phyloP scores from a whole-genome alignment of 2,797 vertebrate genomes.

The Champsocephalus gunnari region DNA sequence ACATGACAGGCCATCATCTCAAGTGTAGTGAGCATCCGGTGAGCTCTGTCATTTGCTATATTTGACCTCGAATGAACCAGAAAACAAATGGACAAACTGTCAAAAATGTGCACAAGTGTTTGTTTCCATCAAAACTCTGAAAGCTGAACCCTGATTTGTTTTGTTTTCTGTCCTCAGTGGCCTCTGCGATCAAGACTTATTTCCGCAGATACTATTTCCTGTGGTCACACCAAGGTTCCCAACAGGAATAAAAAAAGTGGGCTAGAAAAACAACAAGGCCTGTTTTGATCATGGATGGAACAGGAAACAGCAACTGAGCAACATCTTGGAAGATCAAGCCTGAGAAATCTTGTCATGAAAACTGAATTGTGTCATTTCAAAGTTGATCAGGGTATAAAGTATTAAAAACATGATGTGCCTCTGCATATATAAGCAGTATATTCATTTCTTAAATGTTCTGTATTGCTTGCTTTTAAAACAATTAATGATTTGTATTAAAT shows the following conservation, averaged over 20 bases:
- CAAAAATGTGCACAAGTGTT: neutral
- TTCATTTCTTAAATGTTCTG: neutral
- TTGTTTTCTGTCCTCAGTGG: slow-evolving; percentile 11
- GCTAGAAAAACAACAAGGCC: slow-evolving; percentile 26
- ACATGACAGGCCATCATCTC: neutral
- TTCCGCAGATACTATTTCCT: neutral
- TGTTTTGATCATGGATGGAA: slow-evolving; percentile 31
- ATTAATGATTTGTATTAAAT: slow-evolving; percentile 12
- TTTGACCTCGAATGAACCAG: neutral
- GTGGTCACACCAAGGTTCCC: slow-evolving; percentile 28
- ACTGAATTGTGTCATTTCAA: slow-evolving; percentile 27
- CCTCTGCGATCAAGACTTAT: slow-evolving; percentile 20
- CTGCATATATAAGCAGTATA: slow-evolving; percentile 12
- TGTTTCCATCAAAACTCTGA: neutral
- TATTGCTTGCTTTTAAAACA: slow-evolving; percentile 9
- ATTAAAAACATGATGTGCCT: slow-evolving; percentile 62
- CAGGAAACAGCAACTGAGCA: slow-evolving; percentile 16
- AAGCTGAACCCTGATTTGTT: slow-evolving; percentile 1
- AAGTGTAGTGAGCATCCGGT: slow-evolving; percentile 13
- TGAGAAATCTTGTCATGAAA: slow-evolving; percentile 5
- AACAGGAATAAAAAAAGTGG: slow-evolving; percentile 21
- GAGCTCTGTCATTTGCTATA: neutral
- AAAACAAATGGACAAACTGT: neutral
- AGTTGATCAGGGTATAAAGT: slow-evolving; percentile 15
- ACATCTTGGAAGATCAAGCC: slow-evolving; percentile 23